phyloP scores from a whole-genome alignment of 2,797 vertebrate species.

The Alca torda region DNA sequence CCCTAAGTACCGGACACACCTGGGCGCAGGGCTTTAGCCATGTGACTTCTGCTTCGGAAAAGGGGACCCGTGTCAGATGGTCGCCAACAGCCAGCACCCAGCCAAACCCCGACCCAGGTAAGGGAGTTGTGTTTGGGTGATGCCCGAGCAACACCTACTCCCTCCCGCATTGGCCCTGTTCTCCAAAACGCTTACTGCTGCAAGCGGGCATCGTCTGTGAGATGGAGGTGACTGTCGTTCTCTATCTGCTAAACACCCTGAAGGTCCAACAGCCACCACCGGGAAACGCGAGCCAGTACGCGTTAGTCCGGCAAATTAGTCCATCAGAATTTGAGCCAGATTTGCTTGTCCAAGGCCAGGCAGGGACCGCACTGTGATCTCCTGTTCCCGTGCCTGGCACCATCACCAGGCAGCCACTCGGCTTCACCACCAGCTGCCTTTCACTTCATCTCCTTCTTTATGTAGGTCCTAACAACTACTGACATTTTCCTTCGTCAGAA shows the following conservation, averaged over 20 bases:
- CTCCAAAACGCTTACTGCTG: background rate
- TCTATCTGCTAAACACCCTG: background rate
- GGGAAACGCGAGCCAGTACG: background rate
- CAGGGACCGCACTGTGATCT: background rate
- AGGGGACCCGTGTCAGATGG: background rate
- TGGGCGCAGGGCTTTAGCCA: accelerated
- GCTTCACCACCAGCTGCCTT: background rate
- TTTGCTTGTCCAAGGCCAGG: background rate
- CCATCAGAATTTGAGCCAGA: background rate
- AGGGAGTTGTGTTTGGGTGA: background rate
- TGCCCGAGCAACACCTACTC: background rate
- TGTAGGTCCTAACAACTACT: background rate
- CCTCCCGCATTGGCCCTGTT: background rate
- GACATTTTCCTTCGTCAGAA: background rate
- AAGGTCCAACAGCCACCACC: background rate
- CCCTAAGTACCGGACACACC: too few relatives aligned
- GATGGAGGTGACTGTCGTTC: background rate
- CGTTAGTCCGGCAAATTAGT: background rate
- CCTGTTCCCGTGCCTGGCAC: background rate
- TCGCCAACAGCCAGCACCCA: background rate
- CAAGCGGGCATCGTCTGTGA: background rate
- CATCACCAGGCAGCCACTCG: background rate
- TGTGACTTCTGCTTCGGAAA: background rate
- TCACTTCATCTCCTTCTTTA: background rate
- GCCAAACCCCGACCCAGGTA: too few relatives aligned